Conservation (phyloP, 2,113 vertebrate genomes). For the Phyllopteryx taeniolatus region DNA sequence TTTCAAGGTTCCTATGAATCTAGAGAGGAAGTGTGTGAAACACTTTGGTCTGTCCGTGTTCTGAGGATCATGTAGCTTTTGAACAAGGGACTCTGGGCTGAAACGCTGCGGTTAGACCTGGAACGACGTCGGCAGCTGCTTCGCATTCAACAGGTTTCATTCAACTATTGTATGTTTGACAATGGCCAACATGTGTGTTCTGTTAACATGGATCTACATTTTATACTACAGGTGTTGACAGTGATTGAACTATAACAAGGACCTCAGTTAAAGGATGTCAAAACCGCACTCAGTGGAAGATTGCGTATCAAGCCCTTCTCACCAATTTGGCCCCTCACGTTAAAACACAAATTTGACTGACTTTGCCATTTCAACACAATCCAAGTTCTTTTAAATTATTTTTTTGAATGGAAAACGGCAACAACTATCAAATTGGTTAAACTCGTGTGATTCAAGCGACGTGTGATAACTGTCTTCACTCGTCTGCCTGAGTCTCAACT, state of each 20-base stretch:
- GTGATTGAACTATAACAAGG: constrained; percentile 82
- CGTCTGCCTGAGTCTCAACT: constrained; percentile 56
- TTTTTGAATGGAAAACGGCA: constrained; percentile 8
- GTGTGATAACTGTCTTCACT: constrained; percentile 47
- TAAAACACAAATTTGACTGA: constrained; percentile 21
- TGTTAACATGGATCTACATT: constrained; percentile 89
- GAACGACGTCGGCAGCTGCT: constrained; percentile 54
- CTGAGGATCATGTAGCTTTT: constrained; percentile 18
- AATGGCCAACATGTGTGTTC: constrained; percentile 73
- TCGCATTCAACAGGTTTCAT: constrained; percentile 66
- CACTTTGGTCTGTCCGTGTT: constrained; percentile 14
- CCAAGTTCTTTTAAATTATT: constrained; percentile 5
- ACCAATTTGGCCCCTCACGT: constrained; percentile 42
- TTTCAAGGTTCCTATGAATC: constrained; percentile 2
- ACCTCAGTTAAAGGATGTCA: constrained; percentile 82
- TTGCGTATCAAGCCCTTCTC: constrained; percentile 43
- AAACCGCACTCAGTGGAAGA: constrained; percentile 72
- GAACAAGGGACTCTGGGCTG: constrained; percentile 23
- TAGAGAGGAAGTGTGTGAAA: constrained; percentile 7
- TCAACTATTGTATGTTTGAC: constrained; percentile 70
- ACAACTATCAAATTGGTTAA: constrained; percentile 32
- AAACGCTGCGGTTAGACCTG: constrained; percentile 33
- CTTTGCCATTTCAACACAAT: constrained; percentile 48
- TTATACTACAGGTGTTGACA: constrained; percentile 87
- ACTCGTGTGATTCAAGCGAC: constrained; percentile 31